Evolutionary conservation across 92 coral and sea anemone genomes (phyloP).

Genomic region (Diadumene lineata): DNA sequence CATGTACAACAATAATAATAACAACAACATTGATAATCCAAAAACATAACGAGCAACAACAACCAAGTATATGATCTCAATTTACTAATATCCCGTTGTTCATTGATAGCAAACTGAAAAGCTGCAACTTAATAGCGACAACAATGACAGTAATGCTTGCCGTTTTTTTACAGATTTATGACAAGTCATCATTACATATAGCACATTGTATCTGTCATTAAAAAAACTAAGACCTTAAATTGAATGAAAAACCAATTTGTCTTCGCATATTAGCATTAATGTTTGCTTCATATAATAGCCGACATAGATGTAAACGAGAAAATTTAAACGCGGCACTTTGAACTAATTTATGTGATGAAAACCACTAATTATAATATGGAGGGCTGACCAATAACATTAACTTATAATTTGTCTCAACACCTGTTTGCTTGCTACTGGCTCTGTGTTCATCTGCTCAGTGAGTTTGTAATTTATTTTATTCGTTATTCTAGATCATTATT

Average conservation of each 20-base stretch:
- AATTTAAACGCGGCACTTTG: neutral
- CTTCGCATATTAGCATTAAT: neutral
- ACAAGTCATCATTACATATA: too few species aligned
- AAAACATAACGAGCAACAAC: neutral
- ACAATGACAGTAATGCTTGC: too few species aligned
- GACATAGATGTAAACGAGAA: neutral
- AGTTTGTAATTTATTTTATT: too few species aligned
- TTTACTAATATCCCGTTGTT: too few species aligned
- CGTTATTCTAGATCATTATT: too few species aligned
- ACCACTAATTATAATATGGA: neutral
- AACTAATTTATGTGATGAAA: neutral
- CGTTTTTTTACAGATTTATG: too few species aligned
- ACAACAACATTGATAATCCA: neutral
- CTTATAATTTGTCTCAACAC: neutral
- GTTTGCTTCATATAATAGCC: neutral
- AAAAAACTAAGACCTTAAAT: too few species aligned
- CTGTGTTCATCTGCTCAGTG: too few species aligned
- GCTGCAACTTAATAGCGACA: too few species aligned
- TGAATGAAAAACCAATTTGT: too few species aligned
- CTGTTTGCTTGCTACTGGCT: neutral
- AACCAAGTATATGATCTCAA: neutral
- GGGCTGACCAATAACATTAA: neutral
- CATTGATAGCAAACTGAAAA: too few species aligned
- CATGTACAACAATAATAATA: neutral
- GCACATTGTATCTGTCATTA: too few species aligned